Percentiles rank a stretch among this genome's conserved stretches.
Evolutionary conservation across 1,140 invertebrate species (phyloP).

Genomic region (Drosophila tani): DNA sequence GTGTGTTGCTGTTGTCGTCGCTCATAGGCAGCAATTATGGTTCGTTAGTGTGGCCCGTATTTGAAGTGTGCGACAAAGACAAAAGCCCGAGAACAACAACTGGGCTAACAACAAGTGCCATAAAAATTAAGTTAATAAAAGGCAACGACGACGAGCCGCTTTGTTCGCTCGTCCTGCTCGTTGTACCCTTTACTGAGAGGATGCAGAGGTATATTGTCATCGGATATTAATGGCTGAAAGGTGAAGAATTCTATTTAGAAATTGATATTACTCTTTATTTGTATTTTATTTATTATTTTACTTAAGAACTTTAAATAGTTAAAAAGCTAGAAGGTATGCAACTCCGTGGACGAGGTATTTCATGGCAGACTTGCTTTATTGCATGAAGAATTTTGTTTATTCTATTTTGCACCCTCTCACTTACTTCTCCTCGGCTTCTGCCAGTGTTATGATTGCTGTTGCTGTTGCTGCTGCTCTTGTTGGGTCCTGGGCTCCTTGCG

Average conservation of each 20-base stretch:
- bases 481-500: conserved; percentile 41
- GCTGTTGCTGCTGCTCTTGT: conserved; percentile 33
- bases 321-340: too few species aligned
- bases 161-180: conserved; percentile 56
- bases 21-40: conserved; percentile 82
- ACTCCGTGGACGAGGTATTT: conserved; percentile 1
- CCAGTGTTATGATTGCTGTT: conserved; percentile 24
- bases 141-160: conserved; percentile 74
- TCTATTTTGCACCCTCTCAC: conserved; percentile 65
- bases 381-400: conserved; percentile 58
- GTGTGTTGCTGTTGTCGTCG: conserved; percentile 32
- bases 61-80: conserved; percentile 75
- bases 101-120: conserved; percentile 74
- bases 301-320: background rate
- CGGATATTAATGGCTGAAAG: too few species aligned
- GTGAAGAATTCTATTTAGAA: background rate
- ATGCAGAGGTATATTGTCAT: conserved; percentile 8
- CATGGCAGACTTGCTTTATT: too few species aligned
- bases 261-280: background rate
- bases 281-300: too few species aligned
- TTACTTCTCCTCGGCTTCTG: conserved; percentile 35
- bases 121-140: conserved; percentile 84
- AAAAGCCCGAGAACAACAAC: conserved; percentile 59
- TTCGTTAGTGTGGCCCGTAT: conserved; percentile 79
- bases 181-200: conserved; percentile 13